Conservation (phyloP, 2,113 vertebrate species). For the Corythaeola cristata region DNA sequence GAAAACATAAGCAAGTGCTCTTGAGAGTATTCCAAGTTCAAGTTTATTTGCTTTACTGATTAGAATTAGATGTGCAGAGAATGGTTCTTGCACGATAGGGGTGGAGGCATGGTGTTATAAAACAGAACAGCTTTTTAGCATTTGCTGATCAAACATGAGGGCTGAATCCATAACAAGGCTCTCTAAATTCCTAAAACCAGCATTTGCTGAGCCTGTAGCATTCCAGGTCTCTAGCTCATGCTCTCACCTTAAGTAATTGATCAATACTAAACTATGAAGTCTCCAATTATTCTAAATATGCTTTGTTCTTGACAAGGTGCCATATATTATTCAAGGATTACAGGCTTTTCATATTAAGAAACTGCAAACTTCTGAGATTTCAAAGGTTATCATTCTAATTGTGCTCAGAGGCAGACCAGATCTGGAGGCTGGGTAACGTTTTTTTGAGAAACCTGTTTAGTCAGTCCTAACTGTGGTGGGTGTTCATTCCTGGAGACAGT, state of each 20-base stretch:
- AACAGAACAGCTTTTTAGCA: conserved; percentile 28
- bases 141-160: neutral
- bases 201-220: neutral
- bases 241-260: neutral
- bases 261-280: neutral
- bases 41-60: conserved; percentile 47
- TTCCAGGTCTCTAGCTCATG: neutral
- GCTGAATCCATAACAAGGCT: neutral
- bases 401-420: fast-evolving
- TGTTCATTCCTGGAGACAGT: neutral
- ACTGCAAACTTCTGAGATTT: neutral
- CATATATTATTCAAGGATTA: neutral
- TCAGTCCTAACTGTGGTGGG: neutral
- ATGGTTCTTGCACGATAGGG: neutral
- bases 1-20: conserved; percentile 18
- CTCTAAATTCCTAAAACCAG: neutral
- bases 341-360: neutral
- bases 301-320: neutral
- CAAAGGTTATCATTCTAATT: neutral
- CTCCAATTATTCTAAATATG: neutral
- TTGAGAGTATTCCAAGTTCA: conserved; percentile 15
- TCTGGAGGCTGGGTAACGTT: neutral
- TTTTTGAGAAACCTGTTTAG: neutral
- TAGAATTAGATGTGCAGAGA: conserved; percentile 3
- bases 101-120: neutral